Base-by-base conservation (phyloP, 2,113 vertebrate genomes). In the Percina caprodes region DNA sequence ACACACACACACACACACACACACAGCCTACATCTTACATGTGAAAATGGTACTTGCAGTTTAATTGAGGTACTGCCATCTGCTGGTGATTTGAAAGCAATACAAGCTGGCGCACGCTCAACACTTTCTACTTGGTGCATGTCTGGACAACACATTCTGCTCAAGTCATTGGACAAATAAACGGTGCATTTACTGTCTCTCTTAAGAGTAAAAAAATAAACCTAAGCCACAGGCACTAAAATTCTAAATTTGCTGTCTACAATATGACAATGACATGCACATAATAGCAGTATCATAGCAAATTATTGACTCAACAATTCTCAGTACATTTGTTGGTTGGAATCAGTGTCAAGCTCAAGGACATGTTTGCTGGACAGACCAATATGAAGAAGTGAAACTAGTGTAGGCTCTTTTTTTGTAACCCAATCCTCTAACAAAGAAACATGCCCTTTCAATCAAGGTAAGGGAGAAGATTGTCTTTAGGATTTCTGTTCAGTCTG, bases 71-170 rank as follows among this genome's bases (percentile, higher is more conserved):
- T 76, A 58, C 55, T 51, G 77, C 87, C 89, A 86, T 69, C 89
- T 93, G 85, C 86, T 92, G 92, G 78, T 80, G 33, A 58, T 48
- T 86, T 69, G 1, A n/a, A 59, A 54, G 33, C 16, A 61, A 33
- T 48, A 19, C 85, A 88, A 55, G 59, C 2, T 55, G 54, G 2
- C 21, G 18, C 39, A 61, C 59, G 6, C 33, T 73, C 49, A 71
- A 21, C 60, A 63, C 14, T 65, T 52, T 46, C 6, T 18, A 18
- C 12, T 46, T 16, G 0, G 55, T 16, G 30, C 73, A 59, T 66
- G 69, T 49, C 23, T 39, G 30, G 69, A 73, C 33, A 45, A 48
- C 10, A 35, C 23, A 15, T 23, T 35, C 45, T 58, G 39, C 11
- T 60, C 11, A 66, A 2, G 16, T 56, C 5, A 21, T 12, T 6